Evolutionary conservation across 1,140 invertebrate genomes (phyloP), one percentile per base, ranked within the genome.

Genomic region (Drosophila takahashii): DNA sequence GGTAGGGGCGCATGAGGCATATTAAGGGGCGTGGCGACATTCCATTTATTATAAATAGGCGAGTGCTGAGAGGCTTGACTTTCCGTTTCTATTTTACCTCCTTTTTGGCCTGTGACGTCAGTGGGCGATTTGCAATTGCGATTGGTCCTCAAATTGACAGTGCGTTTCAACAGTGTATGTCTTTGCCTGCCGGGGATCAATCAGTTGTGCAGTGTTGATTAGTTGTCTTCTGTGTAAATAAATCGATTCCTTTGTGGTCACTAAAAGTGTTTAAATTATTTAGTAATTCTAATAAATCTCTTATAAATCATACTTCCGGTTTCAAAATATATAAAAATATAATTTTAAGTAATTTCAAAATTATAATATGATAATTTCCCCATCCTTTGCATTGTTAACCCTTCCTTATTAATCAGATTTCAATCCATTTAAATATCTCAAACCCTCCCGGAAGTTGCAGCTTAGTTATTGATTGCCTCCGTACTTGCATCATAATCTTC

Each of bases 21-120:
- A 64, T 66, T 66, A 64, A 64, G 52, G 56, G 70, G 53, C 47
- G 52, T 51, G 54, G 53, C 71, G 64, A 67, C 62, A 67, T 69
- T 29, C 61, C 72, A 76, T 76, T 76, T 67, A 76, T 76, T 76
- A 76, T 76, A 76, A 76, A 76, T 76, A 65, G 52, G 60, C 71
- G 15, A 71, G 67, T 51, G 61, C 37, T 48, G 47, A 75, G 39
- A 48, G 60, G 72, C 60, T 75, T 57, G 72, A 57, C 59, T 66
- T 66, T 62, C 36, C 36, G 34, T 16, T 50, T 41, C 42, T 15
- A 39, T 39, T 39, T 13, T 37, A n/a, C 48, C 18, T 39, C 27
- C 36, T 45, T 26, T 54, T 50, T 7, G 36, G 36, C 52, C 9
- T 58, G 52, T 71, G 66, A 72, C 69, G 69, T 72, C 66, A 71